phyloP scores from a whole-genome alignment of 2,888 invertebrate genomes.

The Philonicus albiceps region DNA sequence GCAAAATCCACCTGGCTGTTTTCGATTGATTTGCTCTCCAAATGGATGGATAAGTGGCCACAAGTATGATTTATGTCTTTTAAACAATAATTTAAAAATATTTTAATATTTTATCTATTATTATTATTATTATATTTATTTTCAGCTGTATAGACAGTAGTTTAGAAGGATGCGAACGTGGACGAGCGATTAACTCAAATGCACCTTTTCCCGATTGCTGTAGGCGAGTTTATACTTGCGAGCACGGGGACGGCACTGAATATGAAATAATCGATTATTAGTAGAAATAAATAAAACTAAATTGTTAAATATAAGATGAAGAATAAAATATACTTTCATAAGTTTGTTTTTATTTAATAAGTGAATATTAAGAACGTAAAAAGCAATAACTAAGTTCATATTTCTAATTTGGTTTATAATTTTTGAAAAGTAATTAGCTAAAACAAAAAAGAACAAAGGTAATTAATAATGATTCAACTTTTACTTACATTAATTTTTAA shows the following conservation, averaged over 20 bases:
- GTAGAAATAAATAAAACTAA: neutral
- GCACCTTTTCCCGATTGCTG: slow-evolving; percentile 33
- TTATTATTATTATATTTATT: too few species aligned
- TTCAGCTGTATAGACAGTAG: slow-evolving; percentile 15
- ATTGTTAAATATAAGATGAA: neutral
- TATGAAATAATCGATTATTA: slow-evolving; percentile 8
- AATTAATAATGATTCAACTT: too few species aligned
- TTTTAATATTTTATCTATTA: neutral
- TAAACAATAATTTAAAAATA: neutral
- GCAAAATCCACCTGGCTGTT: neutral
- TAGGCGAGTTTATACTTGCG: slow-evolving; percentile 11
- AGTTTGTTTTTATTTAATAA: too few species aligned
- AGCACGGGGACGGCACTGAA: slow-evolving; percentile 16
- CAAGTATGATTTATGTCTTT: neutral
- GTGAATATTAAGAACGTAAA: too few species aligned
- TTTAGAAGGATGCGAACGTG: neutral
- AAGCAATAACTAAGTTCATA: too few species aligned
- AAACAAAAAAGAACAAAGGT: too few species aligned
- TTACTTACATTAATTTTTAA: too few species aligned
- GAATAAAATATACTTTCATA: neutral
- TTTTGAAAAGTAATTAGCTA: too few species aligned
- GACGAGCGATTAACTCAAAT: neutral
- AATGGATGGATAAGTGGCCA: slow-evolving; percentile 30
- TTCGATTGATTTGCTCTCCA: neutral
- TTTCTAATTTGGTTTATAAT: too few species aligned